A percentile compares a stretch with the other conserved stretches of the same genome.
phyloP scores from a whole-genome alignment of 2,888 invertebrate genomes.

The Aphidoletes aphidimyza region DNA sequence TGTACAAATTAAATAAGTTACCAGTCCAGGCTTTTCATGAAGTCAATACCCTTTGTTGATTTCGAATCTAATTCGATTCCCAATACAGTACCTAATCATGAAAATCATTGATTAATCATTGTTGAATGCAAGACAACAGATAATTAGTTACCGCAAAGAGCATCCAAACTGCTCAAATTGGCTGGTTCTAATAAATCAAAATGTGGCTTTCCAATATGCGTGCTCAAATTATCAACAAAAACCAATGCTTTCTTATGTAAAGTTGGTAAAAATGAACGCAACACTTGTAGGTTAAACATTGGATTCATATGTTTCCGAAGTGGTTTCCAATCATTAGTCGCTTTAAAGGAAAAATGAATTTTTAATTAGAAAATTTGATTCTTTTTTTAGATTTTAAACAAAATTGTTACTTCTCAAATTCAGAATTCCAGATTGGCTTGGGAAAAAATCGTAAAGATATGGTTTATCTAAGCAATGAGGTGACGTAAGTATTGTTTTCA shows the following conservation, averaged over 20 bases:
- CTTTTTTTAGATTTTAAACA: no score
- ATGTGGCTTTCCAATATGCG: conserved; percentile 30
- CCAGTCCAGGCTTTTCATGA: no score
- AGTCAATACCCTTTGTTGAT: no score
- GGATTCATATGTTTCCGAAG: conserved; percentile 59
- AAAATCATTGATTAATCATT: no score
- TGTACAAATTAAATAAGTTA: no score
- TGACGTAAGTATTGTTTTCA: conserved; percentile 54
- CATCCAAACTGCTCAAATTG: conserved; percentile 56
- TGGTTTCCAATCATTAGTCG: conserved; percentile 57
- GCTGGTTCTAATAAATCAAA: conserved; percentile 54
- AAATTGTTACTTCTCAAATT: neutral
- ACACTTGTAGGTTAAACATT: conserved; percentile 59
- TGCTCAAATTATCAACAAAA: conserved; percentile 33
- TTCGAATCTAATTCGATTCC: neutral
- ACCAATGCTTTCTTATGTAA: conserved; percentile 57
- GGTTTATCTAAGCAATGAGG: conserved; percentile 54
- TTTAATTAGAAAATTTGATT: no score
- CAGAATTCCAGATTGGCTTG: neutral
- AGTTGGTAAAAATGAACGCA: conserved; percentile 59
- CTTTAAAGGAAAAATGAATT: neutral
- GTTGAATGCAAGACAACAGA: no score
- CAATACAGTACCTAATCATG: neutral
- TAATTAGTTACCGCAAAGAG: conserved; percentile 55
- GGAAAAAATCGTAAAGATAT: conserved; percentile 27